Percentiles rank a stretch among this genome's conserved stretches.
Conservation (phyloP, 2,888 invertebrate species). For the Diarsia mendica region DNA sequence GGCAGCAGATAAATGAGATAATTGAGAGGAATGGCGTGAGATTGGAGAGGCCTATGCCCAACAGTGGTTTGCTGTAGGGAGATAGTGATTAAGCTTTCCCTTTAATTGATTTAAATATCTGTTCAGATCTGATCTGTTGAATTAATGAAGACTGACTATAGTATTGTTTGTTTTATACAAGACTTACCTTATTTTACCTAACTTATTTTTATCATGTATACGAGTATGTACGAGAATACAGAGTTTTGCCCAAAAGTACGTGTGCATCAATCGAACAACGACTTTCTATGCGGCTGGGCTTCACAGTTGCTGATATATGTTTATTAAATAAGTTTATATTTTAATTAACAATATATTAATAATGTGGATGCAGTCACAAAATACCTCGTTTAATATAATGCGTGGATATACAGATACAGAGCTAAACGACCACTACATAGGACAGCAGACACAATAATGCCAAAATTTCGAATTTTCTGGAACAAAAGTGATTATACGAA, state of each 20-base stretch:
- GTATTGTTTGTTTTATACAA: too few relatives aligned
- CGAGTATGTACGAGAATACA: too few relatives aligned
- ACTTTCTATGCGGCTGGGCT: not conserved
- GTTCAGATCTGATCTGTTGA: too few relatives aligned
- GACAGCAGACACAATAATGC: not conserved
- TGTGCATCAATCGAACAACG: not conserved
- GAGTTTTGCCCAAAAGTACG: not conserved
- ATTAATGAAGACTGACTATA: too few relatives aligned
- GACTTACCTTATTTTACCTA: too few relatives aligned
- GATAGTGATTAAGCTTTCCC: not conserved
- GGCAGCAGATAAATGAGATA: not conserved
- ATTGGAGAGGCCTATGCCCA: not conserved
- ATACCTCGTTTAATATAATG: not conserved
- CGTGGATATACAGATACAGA: not conserved
- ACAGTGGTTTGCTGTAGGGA: not conserved
- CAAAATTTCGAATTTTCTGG: slow-evolving; percentile 1
- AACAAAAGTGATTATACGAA: slow-evolving; percentile 25
- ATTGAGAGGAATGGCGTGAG: not conserved
- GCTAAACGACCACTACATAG: not conserved
- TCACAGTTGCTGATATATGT: not conserved
- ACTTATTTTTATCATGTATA: too few relatives aligned
- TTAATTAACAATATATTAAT: not conserved
- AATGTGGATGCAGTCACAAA: not conserved
- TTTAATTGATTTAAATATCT: not conserved
- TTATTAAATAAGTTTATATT: not conserved